Base-by-base conservation (phyloP, 1,140 invertebrate genomes). In the Hyposmocoma kahamanoa region DNA sequence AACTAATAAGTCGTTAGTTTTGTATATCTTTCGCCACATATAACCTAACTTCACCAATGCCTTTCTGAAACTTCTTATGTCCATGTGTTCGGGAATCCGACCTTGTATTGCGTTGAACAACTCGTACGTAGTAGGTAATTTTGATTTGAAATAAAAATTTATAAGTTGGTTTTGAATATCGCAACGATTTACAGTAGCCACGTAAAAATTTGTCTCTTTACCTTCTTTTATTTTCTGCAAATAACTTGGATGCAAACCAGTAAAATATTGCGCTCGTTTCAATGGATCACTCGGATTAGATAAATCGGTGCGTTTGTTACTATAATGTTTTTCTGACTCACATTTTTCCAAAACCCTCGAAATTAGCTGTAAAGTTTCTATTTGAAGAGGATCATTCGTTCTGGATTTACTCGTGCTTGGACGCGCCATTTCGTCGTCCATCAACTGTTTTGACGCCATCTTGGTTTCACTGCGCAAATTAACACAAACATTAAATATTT, bases 31-130 rank as follows among this genome's bases (percentile, higher is more conserved):
- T 60, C n/a, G n/a, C 46, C 69, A 74, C 8, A 65, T 48, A 28
- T 62, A 74, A 13, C 56, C 66, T 44, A 67, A 55, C 41, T 65
- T 53, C 6, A 60, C 21, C 9, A 74, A 54, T 2, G 39, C 42
- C 42, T 60, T 67, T 34, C 56, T 39, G 21, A 74, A 71, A 1
- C 32, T 50, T n/a, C 43, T 42, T 3, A 71, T 59, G 24, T 71
- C 63, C 10, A 62, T 45, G 39, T 65, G 53, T 9, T 9, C 6
- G 1, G 63, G 71, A 13, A 65, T 36, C 17, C 38, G 20, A 8
- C 50, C 30, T 13, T 56, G 24, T 2, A 68, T 15, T 2, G 20
- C 22, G 8, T 50, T 30, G 19, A 60, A 65, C 10, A 74, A 24
- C n/a, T 63, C 19, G 1, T 38, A 49, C 1, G 59, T 53, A 3